These are phyloP conservation scores for Mesitornis unicolor DNA, from an alignment of 2,113 vertebrate species.

Conservation along the genomic window DNA sequence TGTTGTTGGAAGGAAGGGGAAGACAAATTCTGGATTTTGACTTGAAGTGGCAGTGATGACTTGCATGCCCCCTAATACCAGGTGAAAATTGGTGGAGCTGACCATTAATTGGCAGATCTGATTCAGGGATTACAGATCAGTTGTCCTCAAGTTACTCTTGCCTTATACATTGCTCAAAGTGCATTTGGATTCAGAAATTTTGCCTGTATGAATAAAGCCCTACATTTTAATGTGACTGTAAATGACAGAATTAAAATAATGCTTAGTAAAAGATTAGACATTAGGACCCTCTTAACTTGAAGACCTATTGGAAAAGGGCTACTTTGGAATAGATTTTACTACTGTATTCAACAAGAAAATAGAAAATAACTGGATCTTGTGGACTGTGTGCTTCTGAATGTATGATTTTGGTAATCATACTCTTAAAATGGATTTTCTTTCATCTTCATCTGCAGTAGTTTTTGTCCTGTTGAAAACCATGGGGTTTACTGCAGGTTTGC, in stretches of 20 bases:
- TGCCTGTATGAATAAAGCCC: background rate
- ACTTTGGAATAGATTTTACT: background rate
- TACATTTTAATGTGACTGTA: background rate
- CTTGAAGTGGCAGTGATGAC: background rate
- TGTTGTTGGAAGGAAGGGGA: background rate
- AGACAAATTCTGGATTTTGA: background rate
- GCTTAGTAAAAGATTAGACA: background rate
- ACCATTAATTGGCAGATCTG: background rate
- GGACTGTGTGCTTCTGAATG: background rate
- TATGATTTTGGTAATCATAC: background rate
- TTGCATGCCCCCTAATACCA: background rate
- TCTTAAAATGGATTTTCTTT: background rate
- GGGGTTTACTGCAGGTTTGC: background rate
- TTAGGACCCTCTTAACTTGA: background rate
- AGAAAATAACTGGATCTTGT: background rate
- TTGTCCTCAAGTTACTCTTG: background rate
- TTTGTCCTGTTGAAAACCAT: background rate
- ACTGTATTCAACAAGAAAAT: background rate
- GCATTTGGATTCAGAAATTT: background rate
- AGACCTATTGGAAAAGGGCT: background rate
- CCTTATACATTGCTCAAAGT: background rate
- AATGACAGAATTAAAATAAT: background rate
- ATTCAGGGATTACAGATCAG: background rate
- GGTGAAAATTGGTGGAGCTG: background rate
- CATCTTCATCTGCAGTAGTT: background rate